Evolutionary conservation across 2,888 invertebrate genomes (phyloP).

Genomic region (Lamproptera curius): DNA sequence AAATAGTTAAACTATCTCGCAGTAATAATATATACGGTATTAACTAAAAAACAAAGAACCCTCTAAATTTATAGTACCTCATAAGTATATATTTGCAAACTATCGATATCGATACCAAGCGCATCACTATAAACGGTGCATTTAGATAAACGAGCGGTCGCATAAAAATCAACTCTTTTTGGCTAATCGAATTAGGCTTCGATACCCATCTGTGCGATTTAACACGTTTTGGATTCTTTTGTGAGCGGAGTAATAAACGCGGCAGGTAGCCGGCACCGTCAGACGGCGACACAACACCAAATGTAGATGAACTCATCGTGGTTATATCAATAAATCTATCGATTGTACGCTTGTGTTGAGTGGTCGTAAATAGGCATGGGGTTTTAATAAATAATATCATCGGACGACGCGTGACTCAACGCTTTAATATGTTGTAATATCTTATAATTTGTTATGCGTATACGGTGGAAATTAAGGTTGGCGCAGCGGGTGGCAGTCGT

Average conservation of each 20-base stretch:
- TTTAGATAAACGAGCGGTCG: conserved; percentile 70
- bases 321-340: conserved; percentile 55
- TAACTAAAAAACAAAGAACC: too few relatives aligned
- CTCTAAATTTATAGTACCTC: background rate
- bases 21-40: too few relatives aligned
- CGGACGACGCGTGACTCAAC: conserved; percentile 35
- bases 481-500: conserved; percentile 15
- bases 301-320: conserved; percentile 72
- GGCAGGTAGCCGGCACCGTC: conserved; percentile 65
- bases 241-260: conserved; percentile 64
- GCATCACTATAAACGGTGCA: conserved; percentile 46
- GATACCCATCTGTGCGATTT: conserved; percentile 72
- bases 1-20: too few relatives aligned
- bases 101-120: conserved; percentile 26
- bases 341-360: conserved; percentile 47
- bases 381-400: conserved; percentile 44
- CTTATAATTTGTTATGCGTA: conserved; percentile 29
- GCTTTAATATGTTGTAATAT: conserved; percentile 35
- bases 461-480: conserved; percentile 22
- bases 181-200: conserved; percentile 73
- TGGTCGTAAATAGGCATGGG: conserved; percentile 45
- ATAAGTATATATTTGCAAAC: conserved; percentile 34
- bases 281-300: conserved; percentile 58
- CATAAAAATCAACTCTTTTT: conserved; percentile 73
- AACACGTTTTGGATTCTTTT: conserved; percentile 74